Conservation (phyloP, 2,113 vertebrate species). For the Colinus virginianus region DNA sequence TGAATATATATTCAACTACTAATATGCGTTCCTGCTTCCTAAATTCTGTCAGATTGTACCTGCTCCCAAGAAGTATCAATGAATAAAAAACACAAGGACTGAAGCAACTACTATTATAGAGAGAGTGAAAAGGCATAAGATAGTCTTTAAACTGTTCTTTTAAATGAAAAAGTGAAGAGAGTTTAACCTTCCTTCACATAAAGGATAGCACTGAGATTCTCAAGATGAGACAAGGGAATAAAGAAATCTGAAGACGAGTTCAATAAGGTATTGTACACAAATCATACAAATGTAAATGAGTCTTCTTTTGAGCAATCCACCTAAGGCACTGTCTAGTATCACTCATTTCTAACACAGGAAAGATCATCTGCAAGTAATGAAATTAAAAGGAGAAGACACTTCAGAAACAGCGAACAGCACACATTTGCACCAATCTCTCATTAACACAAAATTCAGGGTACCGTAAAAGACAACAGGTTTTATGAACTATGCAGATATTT, state of each 20-base stretch:
- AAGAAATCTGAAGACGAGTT: background rate
- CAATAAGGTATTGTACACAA: background rate
- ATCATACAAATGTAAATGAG: background rate
- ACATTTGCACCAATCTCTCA: background rate
- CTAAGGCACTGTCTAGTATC: background rate
- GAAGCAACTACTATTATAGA: background rate
- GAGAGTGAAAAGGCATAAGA: background rate
- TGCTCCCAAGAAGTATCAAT: background rate
- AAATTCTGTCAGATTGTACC: background rate
- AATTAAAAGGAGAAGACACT: background rate
- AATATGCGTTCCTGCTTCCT: background rate
- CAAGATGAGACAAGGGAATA: background rate
- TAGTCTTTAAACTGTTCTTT: background rate
- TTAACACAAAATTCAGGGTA: background rate
- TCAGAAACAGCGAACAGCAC: background rate
- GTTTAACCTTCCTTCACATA: background rate
- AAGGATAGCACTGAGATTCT: background rate
- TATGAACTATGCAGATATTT: background rate
- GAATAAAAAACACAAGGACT: background rate
- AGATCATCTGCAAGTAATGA: background rate
- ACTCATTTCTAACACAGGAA: slow-evolving; percentile 2
- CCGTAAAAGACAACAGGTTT: background rate
- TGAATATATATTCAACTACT: background rate
- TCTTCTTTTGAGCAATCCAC: background rate
- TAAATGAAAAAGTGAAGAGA: background rate